A percentile compares a stretch with the other conserved stretches of the same genome.
Evolutionary conservation across 2,113 vertebrate species (phyloP).

Genomic region (Myotis yumanensis): DNA sequence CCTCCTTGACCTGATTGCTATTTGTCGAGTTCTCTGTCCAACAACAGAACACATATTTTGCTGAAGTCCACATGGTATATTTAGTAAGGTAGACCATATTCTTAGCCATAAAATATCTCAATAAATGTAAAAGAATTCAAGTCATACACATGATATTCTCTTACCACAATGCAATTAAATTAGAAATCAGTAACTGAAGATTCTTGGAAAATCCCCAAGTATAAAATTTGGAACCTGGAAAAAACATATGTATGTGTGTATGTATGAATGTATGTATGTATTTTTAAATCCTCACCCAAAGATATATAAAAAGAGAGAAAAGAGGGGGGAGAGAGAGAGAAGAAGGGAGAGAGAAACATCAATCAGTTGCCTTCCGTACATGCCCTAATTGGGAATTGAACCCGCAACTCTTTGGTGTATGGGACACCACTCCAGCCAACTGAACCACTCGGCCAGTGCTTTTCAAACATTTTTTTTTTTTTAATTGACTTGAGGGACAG

Average conservation of each 20-base stretch:
- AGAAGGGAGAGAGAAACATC: not conserved
- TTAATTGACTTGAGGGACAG: not conserved
- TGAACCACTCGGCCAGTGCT: not conserved
- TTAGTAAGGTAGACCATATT: not conserved
- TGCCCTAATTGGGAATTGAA: not conserved
- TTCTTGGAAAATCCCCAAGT: not conserved
- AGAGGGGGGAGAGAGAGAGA: not conserved
- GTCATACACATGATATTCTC: not conserved
- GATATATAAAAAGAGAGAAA: not conserved
- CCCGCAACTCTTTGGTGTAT: not conserved
- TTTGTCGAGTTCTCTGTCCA: not conserved
- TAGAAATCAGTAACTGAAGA: not conserved
- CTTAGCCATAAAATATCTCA: conserved; percentile 9
- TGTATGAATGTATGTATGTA: no score
- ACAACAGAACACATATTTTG: not conserved
- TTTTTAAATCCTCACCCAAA: not conserved
- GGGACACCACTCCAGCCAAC: not conserved
- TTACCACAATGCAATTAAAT: not conserved
- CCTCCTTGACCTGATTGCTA: not conserved
- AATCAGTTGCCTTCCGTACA: not conserved
- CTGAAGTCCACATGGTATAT: not conserved
- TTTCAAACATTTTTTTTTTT: not conserved
- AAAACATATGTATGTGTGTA: not conserved
- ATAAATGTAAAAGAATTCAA: not conserved
- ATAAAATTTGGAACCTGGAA: conserved; percentile 20